Conservation (phyloP, 2,113 vertebrate genomes). For the Turnix velox region DNA sequence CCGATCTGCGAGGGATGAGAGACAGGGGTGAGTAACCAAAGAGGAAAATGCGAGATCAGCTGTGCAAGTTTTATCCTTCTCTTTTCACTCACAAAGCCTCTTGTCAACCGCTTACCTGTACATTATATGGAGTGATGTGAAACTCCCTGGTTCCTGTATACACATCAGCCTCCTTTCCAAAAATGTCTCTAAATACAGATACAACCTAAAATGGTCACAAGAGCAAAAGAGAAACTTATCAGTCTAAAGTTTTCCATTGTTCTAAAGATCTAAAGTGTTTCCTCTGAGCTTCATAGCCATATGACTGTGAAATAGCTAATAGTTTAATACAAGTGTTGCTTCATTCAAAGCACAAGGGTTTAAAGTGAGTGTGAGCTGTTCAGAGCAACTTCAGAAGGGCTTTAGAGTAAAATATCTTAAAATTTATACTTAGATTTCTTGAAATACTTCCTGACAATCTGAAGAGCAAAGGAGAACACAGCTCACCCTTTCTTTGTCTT, state of each 20-base stretch:
- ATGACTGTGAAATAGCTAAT: not conserved
- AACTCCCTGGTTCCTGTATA: slow-evolving; percentile 86
- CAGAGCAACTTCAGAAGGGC: not conserved
- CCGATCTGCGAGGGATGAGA: slow-evolving; percentile 78
- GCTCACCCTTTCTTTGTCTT: slow-evolving; percentile 86
- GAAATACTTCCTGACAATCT: not conserved
- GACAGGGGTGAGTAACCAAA: not conserved
- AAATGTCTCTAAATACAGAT: slow-evolving; percentile 83
- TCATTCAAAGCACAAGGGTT: not conserved
- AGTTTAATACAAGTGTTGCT: not conserved
- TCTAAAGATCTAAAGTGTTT: not conserved
- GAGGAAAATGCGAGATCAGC: not conserved
- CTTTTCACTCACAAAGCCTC: not conserved
- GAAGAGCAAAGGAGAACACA: not conserved
- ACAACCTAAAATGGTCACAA: slow-evolving; percentile 75
- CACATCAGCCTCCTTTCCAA: slow-evolving; percentile 77
- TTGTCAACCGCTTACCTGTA: slow-evolving; percentile 81
- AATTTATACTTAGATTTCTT: not conserved
- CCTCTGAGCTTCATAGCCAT: not conserved
- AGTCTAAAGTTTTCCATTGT: not conserved
- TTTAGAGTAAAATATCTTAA: no score
- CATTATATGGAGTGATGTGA: slow-evolving; percentile 86
- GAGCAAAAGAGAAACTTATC: not conserved
- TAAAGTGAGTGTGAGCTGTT: not conserved
- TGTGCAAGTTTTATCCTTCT: not conserved